Evolutionary conservation across 2,888 invertebrate species (phyloP).

Genomic region (Caenorhabditis imperialis): DNA sequence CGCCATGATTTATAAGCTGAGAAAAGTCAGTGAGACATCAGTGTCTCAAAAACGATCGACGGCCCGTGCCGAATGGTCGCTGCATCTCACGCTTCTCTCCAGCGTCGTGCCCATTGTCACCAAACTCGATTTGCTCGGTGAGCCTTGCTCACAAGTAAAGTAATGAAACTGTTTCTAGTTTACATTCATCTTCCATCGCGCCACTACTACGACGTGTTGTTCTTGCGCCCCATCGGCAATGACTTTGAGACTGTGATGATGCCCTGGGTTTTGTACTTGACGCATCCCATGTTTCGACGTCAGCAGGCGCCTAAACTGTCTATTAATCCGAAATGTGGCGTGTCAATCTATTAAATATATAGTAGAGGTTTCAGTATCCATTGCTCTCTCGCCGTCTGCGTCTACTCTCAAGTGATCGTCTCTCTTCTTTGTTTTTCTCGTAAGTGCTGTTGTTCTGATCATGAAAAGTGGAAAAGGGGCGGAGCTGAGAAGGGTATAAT

Average conservation of each 20-base stretch:
- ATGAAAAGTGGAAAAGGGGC: no score
- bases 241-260: conserved; percentile 40
- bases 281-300: conserved; percentile 38
- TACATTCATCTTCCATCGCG: conserved; percentile 8
- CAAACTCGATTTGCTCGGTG: conserved; percentile 39
- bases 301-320: no score
- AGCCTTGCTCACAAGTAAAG: not conserved
- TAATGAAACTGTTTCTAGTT: conserved; percentile 9
- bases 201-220: conserved; percentile 19
- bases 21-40: conserved; percentile 15
- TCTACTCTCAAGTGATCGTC: no score
- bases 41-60: conserved; percentile 15
- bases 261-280: conserved; percentile 39
- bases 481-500: no score
- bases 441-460: no score
- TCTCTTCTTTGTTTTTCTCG: no score
- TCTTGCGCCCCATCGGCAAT: conserved; percentile 41
- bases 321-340: no score
- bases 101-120: conserved; percentile 44
- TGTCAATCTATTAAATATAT: no score
- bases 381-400: no score
- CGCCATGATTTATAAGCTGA: conserved; percentile 33
- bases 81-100: conserved; percentile 29
- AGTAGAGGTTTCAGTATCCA: no score
- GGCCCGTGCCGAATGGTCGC: conserved; percentile 23